These are phyloP conservation scores for Lonchura striata DNA, from an alignment of 2,113 vertebrate species.

Conservation along the genomic window DNA sequence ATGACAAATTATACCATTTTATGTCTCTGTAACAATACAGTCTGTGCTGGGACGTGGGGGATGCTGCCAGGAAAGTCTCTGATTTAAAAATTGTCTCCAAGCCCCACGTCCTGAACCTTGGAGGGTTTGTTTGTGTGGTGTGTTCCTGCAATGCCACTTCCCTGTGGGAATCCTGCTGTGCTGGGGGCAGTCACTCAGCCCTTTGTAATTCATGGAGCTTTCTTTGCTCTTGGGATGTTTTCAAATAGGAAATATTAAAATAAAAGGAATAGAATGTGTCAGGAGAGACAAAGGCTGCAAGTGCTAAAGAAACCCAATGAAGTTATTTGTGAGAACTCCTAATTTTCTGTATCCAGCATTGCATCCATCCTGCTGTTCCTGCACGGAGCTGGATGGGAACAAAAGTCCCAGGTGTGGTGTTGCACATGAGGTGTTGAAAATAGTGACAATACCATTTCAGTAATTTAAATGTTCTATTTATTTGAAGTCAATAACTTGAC, in stretches of 20 bases:
- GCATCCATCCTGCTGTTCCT: neutral
- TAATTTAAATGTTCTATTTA: constrained; percentile 73
- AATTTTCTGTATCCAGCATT: neutral
- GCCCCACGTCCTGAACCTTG: fast-evolving
- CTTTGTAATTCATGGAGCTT: neutral
- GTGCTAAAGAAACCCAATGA: neutral
- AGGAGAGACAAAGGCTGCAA: neutral
- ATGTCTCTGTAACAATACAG: fast-evolving
- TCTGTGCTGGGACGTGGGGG: neutral
- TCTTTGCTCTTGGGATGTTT: neutral
- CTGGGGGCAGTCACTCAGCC: neutral
- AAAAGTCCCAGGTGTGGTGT: neutral
- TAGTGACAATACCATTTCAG: neutral
- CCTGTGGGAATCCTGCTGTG: fast-evolving
- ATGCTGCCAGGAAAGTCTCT: neutral
- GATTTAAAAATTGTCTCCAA: neutral
- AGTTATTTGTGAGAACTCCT: neutral
- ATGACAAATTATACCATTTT: neutral
- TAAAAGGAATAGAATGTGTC: neutral
- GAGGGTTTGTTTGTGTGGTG: neutral
- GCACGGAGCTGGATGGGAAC: neutral
- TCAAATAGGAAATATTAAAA: neutral
- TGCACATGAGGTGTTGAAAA: neutral
- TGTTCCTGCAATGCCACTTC: fast-evolving
- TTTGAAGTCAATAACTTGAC: constrained; percentile 48